Conservation (phyloP, 2,888 invertebrate genomes). For the Pseudococcus viburni region DNA sequence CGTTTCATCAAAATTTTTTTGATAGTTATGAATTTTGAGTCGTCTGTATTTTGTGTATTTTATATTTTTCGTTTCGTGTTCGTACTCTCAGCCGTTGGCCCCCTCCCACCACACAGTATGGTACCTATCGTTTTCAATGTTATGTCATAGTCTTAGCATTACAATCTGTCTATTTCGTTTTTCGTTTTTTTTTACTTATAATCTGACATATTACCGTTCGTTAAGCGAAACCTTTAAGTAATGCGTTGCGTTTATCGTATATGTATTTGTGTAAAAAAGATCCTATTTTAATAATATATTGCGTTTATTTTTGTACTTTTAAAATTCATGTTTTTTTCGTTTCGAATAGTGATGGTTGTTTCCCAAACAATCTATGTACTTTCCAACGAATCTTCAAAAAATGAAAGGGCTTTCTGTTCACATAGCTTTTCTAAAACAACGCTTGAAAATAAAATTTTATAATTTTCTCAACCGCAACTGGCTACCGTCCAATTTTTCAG, state of each 20-base stretch:
- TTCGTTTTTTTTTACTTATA: conserved; percentile 11
- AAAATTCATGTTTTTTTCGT: neutral
- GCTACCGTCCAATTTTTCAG: too few relatives aligned
- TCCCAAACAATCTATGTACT: too few relatives aligned
- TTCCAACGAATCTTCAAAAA: too few relatives aligned
- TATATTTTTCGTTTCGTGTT: neutral
- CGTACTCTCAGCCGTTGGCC: neutral
- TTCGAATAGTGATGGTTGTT: neutral
- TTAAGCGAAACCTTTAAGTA: neutral
- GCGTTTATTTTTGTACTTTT: neutral
- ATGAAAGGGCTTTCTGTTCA: too few relatives aligned
- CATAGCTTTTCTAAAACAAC: too few relatives aligned
- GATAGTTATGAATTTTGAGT: neutral
- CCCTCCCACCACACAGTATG: neutral
- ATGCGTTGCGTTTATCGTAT: neutral
- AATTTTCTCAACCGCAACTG: too few relatives aligned
- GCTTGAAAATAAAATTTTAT: too few relatives aligned
- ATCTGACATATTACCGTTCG: neutral
- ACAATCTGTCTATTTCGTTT: neutral
- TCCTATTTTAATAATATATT: neutral
- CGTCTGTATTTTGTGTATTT: neutral
- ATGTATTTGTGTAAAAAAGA: conserved; percentile 14
- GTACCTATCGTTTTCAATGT: neutral
- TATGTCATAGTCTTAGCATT: neutral
- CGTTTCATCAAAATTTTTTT: neutral